Base-by-base conservation (phyloP, 2,113 vertebrate genomes). In the Scolopax mira region DNA sequence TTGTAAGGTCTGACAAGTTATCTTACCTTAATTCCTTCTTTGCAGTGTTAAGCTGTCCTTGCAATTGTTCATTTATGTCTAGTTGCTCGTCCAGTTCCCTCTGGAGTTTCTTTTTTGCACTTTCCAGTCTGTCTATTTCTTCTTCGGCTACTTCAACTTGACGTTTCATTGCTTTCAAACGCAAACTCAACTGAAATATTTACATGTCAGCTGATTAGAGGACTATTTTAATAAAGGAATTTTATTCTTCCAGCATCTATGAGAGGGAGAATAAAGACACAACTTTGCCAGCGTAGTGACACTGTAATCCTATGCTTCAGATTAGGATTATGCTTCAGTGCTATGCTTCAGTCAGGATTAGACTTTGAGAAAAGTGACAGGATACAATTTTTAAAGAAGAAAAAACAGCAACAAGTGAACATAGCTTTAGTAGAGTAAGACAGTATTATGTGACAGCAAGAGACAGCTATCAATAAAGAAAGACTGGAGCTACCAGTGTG, bases 81-180 rank as follows among this genome's bases (percentile, higher is more conserved):
- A 98, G 94, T 81, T 99, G 99, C 86, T 99, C 99, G 75, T 99
- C 99, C 95, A 99, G 98, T 81, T 99, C 99, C 96, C 99, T 97
- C 98, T 99, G 99, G 77, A 99, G 98, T 96, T 99, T 99, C 98
- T 99, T 99, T 97, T 98, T 99, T 30, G 98, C 75, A 89, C 98
- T 98, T 95, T 99, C 99, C 89, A 99, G 98, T 51, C 99, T 98
- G 94, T 99, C 99, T 12, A 99, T 99, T 97, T 99, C 99, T 97
- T 99, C 99, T 97, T 99, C 99, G 0, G 99, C 99, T 97, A 99
- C 99, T 60, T 99, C 98, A 94, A 99, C 99, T 97, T 99, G 99
- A 30, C 99, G 98, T 96, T 99, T 99, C 98, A 99, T 98, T 30
- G 99, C 99, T 96, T 99, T 99, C 89, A 99, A 96, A 85, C 99